phyloP scores from a whole-genome alignment of 2,888 invertebrate genomes.

The Rhingia campestris region DNA sequence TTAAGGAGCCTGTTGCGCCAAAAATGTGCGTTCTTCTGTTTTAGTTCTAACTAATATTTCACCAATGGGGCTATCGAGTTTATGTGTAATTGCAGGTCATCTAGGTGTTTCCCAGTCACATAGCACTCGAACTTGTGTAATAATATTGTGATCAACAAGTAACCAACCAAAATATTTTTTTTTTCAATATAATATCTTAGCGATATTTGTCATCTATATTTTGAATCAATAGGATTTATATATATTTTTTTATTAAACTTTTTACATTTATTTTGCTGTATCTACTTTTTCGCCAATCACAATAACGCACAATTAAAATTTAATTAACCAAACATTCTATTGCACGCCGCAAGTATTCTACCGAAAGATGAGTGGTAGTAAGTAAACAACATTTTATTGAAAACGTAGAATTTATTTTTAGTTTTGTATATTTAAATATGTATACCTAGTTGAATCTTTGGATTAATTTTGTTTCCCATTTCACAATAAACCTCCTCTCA shows the following conservation, averaged over 20 bases:
- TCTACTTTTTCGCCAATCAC: conserved; percentile 31
- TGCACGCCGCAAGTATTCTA: conserved; percentile 76
- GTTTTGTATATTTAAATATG: conserved; percentile 6
- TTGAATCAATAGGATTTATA: background rate
- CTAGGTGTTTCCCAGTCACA: too few species aligned
- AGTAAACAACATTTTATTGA: conserved; percentile 44
- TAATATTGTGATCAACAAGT: background rate
- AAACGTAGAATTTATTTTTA: conserved; percentile 7
- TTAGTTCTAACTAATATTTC: too few species aligned
- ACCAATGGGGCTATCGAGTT: too few species aligned
- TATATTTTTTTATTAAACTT: conserved; percentile 23
- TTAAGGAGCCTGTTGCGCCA: too few species aligned
- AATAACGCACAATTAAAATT: conserved; percentile 47
- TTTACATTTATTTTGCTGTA: conserved; percentile 36
- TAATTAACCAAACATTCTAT: conserved; percentile 65
- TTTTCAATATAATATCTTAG: conserved; percentile 10
- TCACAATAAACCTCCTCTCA: background rate
- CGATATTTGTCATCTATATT: conserved; percentile 29
- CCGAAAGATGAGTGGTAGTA: conserved; percentile 71
- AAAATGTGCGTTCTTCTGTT: too few species aligned
- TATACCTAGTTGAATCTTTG: background rate
- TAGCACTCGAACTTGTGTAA: too few species aligned
- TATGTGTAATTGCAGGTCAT: too few species aligned
- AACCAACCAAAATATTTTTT: background rate
- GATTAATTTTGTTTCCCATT: background rate